Conservation (phyloP, 2,888 invertebrate species). For the Microctonus hyperodae region DNA sequence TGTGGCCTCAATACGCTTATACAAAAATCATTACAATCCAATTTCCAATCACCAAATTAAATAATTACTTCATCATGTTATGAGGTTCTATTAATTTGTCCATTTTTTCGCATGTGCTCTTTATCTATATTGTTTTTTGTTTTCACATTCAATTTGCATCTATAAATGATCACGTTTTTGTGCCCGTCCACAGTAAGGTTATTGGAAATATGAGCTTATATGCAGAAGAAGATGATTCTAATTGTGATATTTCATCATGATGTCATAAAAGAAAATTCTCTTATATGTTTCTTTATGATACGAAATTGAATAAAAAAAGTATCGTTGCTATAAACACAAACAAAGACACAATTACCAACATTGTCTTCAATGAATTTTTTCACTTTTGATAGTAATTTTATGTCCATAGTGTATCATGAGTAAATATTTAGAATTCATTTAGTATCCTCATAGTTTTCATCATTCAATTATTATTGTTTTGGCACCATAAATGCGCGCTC, state of each 20-base stretch:
- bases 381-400: slow-evolving; percentile 34
- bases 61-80: background rate
- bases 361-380: slow-evolving; percentile 28
- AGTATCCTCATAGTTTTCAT: background rate
- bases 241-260: background rate
- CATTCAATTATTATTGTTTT: slow-evolving; percentile 46
- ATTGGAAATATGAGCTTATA: background rate
- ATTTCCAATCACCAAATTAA: slow-evolving; percentile 29
- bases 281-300: background rate
- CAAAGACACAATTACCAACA: slow-evolving; percentile 59
- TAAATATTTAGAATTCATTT: too few species aligned
- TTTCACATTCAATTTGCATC: slow-evolving; percentile 29
- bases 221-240: background rate
- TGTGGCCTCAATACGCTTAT: slow-evolving; percentile 34
- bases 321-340: slow-evolving; percentile 45
- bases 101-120: background rate
- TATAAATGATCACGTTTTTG: slow-evolving; percentile 12
- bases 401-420: too few species aligned
- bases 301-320: background rate
- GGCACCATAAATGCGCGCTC: slow-evolving; percentile 55
- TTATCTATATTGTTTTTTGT: background rate
- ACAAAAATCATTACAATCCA: slow-evolving; percentile 24
- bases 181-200: background rate
- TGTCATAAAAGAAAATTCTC: background rate
- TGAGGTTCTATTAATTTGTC: background rate